These are phyloP conservation scores for silkworm (Bombyx mori) DNA, from an alignment of 1,140 invertebrate species.

Conservation along the genomic window ASM3026992v2 NC_085111.1:5508501-5509000, in stretches of 20 bases:
- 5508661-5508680: slow-evolving; percentile 61
- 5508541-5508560: no score
- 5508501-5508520: no score
- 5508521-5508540: no score
- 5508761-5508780: slow-evolving; percentile 30
- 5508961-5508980: no score
- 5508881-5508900: no score
- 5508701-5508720: slow-evolving; percentile 22
- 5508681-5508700: slow-evolving; percentile 51
- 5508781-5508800: slow-evolving; percentile 30
- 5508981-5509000: no score
- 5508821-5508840: slow-evolving; percentile 28
- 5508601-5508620: slow-evolving; percentile 24
- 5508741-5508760: slow-evolving; percentile 38
- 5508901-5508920: no score
- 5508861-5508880: not conserved
- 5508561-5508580: no score
- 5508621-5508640: slow-evolving; percentile 62
- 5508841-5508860: slow-evolving; percentile 9
- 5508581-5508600: no score
- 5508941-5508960: no score
- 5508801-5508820: slow-evolving; percentile 27
- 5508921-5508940: no score
- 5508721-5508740: slow-evolving; percentile 31
- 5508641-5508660: slow-evolving; percentile 72